Conservation (phyloP, 1,140 invertebrate genomes). For the Hesperophylax magnus region DNA sequence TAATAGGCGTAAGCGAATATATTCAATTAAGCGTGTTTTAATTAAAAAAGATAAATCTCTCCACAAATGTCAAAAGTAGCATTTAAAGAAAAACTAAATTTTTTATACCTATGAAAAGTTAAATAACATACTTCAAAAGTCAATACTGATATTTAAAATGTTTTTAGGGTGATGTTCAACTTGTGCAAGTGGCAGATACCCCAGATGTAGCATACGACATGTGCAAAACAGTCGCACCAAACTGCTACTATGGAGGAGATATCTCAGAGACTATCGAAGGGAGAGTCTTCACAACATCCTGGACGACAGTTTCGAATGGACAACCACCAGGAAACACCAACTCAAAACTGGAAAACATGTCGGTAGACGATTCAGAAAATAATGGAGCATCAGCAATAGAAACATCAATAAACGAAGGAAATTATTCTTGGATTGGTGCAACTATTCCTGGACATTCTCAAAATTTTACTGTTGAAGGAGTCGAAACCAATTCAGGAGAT, state of each 20-base stretch:
- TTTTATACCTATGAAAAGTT: no score
- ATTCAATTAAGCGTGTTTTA: no score
- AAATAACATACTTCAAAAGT: no score
- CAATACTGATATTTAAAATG: no score
- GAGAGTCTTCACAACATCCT: constrained; percentile 16
- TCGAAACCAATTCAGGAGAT: background rate
- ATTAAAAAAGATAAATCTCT: no score
- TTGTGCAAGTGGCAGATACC: constrained; percentile 79
- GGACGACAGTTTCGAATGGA: background rate
- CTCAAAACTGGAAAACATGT: background rate
- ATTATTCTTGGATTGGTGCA: background rate
- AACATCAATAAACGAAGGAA: no score
- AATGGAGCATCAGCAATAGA: background rate
- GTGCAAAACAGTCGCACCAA: constrained; percentile 76
- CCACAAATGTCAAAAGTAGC: no score
- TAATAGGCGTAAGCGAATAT: no score
- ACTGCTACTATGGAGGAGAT: constrained; percentile 68
- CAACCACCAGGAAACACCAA: background rate
- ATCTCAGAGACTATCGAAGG: background rate
- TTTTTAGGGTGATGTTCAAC: constrained; percentile 81
- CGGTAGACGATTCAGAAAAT: background rate
- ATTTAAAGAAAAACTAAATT: no score
- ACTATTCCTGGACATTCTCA: background rate
- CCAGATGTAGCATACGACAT: constrained; percentile 87
- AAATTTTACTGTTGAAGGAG: background rate